Conservation (phyloP, 2,797 vertebrate species). For the Pantherophis alleghaniensis region DNA sequence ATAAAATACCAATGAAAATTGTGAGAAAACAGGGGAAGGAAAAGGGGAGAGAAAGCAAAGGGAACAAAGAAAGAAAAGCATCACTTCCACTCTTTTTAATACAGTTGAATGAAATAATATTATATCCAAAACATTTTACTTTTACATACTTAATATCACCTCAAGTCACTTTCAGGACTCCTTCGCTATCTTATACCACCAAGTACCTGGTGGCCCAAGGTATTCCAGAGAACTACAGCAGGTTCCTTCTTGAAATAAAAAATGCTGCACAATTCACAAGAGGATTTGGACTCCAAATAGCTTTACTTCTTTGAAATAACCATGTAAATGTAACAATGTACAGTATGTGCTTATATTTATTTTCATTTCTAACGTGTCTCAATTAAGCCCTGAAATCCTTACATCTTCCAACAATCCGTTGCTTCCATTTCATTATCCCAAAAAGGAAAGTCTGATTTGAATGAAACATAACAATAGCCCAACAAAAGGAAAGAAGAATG, state of each 20-base stretch:
- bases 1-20: neutral
- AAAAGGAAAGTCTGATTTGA: constrained; percentile 20
- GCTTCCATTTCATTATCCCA: constrained; percentile 23
- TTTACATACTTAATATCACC: neutral
- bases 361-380: neutral
- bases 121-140: neutral
- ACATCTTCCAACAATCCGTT: constrained; percentile 15
- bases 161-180: neutral
- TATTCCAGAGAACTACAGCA: neutral
- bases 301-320: neutral
- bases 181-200: neutral
- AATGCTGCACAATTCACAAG: neutral
- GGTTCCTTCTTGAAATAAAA: neutral
- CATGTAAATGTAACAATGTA: neutral
- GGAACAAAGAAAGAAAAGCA: neutral
- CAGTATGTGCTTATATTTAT: neutral
- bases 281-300: neutral
- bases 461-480: neutral
- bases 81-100: neutral
- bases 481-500: neutral
- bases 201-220: neutral
- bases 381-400: neutral
- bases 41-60: neutral
- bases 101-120: neutral
- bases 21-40: neutral